Conservation (phyloP, 2,797 vertebrate genomes). For the Distichodus sexfasciatus region DNA sequence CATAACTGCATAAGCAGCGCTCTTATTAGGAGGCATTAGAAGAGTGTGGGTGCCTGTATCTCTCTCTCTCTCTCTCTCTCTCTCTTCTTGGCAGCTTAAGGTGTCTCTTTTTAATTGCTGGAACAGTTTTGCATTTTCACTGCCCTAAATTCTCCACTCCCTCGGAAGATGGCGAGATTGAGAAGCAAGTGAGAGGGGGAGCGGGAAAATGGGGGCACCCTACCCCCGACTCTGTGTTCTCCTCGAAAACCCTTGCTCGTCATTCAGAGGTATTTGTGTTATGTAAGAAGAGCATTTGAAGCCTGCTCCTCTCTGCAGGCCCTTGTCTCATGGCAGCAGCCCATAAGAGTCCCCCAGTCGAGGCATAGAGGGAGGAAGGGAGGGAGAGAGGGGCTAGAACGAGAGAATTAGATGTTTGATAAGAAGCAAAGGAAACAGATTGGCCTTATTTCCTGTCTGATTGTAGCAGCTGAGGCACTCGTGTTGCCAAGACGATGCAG, state of each 20-base stretch:
- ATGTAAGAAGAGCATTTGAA: slow-evolving; percentile 52
- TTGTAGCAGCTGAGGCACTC: slow-evolving; percentile 61
- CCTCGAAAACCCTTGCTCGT: slow-evolving; percentile 48
- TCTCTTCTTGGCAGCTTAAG: slow-evolving; percentile 54
- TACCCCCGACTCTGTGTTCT: slow-evolving; percentile 44
- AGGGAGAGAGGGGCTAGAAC: background rate
- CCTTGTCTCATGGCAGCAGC: slow-evolving; percentile 54
- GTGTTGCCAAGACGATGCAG: slow-evolving; percentile 71
- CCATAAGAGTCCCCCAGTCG: slow-evolving; percentile 65
- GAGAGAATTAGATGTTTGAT: slow-evolving; percentile 64
- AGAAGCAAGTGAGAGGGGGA: slow-evolving; percentile 22
- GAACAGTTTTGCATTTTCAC: slow-evolving; percentile 55
- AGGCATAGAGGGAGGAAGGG: slow-evolving; percentile 50
- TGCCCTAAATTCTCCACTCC: slow-evolving; percentile 58
- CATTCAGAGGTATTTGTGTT: slow-evolving; percentile 58
- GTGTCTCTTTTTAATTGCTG: slow-evolving; percentile 62
- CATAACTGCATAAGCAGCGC: background rate
- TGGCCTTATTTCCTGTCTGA: slow-evolving; percentile 75
- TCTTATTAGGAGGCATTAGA: slow-evolving; percentile 39
- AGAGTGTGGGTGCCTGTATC: slow-evolving; percentile 39
- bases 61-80: too few relatives aligned
- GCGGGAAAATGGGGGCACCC: slow-evolving; percentile 45
- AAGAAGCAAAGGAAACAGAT: slow-evolving; percentile 72
- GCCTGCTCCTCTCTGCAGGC: slow-evolving; percentile 60
- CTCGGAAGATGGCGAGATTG: slow-evolving; percentile 39